Conservation (phyloP, 2,113 vertebrate genomes). For the Scartelaos histophorus region DNA sequence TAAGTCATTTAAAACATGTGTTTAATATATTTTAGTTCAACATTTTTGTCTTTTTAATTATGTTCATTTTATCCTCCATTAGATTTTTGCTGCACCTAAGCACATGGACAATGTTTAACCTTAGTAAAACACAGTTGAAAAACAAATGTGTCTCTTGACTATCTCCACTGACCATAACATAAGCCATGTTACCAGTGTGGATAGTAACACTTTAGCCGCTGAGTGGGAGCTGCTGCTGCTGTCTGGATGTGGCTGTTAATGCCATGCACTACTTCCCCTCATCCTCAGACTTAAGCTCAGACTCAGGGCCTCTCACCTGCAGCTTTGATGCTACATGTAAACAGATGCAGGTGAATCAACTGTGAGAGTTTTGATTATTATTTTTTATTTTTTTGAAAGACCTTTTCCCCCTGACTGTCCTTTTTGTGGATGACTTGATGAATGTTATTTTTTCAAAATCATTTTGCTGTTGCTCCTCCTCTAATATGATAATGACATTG, state of each 20-base stretch:
- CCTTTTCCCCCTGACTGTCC: background rate
- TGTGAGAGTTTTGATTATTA: too few relatives aligned
- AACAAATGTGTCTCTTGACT: background rate
- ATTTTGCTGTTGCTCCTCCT: constrained; percentile 11
- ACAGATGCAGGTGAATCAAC: constrained; percentile 8
- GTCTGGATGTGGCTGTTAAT: constrained; percentile 4
- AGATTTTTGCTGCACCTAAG: too few relatives aligned
- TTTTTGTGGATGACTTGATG: background rate
- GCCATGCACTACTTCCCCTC: background rate
- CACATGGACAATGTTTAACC: too few relatives aligned
- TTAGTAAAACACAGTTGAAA: too few relatives aligned
- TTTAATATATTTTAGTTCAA: too few relatives aligned
- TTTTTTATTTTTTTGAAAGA: too few relatives aligned
- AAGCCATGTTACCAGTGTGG: background rate
- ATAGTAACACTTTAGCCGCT: background rate
- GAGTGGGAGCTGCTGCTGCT: constrained; percentile 9
- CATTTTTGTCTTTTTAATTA: too few relatives aligned
- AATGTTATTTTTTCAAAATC: background rate
- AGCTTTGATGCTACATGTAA: background rate
- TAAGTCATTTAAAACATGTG: too few relatives aligned
- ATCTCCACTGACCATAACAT: background rate
- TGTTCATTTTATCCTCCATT: too few relatives aligned
- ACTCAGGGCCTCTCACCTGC: background rate
- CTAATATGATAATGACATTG: constrained; percentile 40
- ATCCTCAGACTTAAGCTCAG: background rate